Evolutionary conservation across 1,140 invertebrate species (phyloP), one percentile per base, ranked within the genome.

Genomic region (Caenorhabditis tropicalis): DNA sequence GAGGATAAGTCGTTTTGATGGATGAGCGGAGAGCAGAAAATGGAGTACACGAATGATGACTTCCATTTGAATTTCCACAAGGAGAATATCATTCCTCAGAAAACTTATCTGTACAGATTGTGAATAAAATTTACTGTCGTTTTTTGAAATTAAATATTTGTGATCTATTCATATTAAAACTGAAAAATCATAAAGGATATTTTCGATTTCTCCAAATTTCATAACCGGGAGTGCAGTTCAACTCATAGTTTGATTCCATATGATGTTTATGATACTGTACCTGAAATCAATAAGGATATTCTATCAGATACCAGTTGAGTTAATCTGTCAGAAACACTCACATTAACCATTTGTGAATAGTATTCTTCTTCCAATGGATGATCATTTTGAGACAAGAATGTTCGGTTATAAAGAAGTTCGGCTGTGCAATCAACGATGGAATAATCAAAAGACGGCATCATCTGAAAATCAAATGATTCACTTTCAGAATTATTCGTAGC

Each of bases 311-410:
- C 0, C 10, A 56, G 10, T n/a, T n/a, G n/a, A n/a, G n/a, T n/a
- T n/a, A n/a, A n/a, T n/a, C n/a, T 29, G 19, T 43, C 2, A 24
- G 21, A 9, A 0, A 24, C 12, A 3, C 58, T 36, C 15, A 74
- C 65, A 74, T 74, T 74, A 24, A 74, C n/a, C 65, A 74, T 74
- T 12, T 46, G 43, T 24, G 5, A 16, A 43, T 74, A 74, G n/a
- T 74, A 74, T 0, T 39, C 65, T 74, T 74, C 65, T 24, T 74
- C 65, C 36, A 74, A 43, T 74, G 65, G 65, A 24, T 74, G 65
- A 74, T 74, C 65, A 12, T 74, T 21, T n/a, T 74, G 65, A 46
- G 21, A 33, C 36, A 74, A 24, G 43, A 74, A 74, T 27, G 65
- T 74, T 21, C 65, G 16, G 15, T 74, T 74, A 74, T 43, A 74